phyloP scores from a whole-genome alignment of 2,888 invertebrate genomes.

The Agrenia bidenticulata region DNA sequence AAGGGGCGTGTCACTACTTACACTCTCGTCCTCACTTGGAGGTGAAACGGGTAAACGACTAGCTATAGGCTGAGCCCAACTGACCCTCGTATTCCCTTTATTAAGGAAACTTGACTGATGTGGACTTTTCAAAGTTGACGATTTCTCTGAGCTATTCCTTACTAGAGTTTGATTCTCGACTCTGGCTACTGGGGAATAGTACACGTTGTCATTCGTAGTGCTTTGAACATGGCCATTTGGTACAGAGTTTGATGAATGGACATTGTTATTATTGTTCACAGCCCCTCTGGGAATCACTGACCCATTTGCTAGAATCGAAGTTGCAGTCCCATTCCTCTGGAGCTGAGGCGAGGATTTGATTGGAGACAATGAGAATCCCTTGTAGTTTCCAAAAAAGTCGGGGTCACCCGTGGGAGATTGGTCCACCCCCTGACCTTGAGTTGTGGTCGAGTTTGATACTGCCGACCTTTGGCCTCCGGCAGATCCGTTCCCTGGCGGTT shows the following conservation, averaged over 20 bases:
- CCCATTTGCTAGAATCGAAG: slow-evolving; percentile 4
- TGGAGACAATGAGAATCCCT: slow-evolving; percentile 77
- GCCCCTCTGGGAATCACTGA: slow-evolving; percentile 11
- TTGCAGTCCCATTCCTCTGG: slow-evolving; percentile 11
- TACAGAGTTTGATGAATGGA: not conserved
- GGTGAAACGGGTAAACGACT: slow-evolving; percentile 40
- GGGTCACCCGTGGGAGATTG: slow-evolving; percentile 1
- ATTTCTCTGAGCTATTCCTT: slow-evolving; percentile 22
- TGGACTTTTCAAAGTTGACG: slow-evolving; percentile 24
- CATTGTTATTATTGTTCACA: slow-evolving; percentile 34
- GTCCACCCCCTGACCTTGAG: not conserved
- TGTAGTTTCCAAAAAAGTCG: slow-evolving; percentile 80
- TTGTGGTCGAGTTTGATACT: not conserved
- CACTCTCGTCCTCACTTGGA: slow-evolving; percentile 37
- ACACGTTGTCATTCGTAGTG: slow-evolving; percentile 44
- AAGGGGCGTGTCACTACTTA: slow-evolving; percentile 43
- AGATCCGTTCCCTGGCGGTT: slow-evolving; percentile 1
- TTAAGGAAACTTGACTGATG: slow-evolving; percentile 16
- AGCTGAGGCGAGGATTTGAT: slow-evolving; percentile 54
- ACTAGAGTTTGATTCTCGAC: slow-evolving; percentile 28
- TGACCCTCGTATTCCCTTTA: slow-evolving; percentile 32
- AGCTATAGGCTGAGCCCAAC: slow-evolving; percentile 51
- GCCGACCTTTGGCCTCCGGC: not conserved
- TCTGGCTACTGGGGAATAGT: slow-evolving; percentile 45
- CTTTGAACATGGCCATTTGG: slow-evolving; percentile 39